Percentiles rank a stretch among this genome's conserved stretches.
These are phyloP conservation scores for Timema cristinae DNA, from an alignment of 2,888 invertebrate species.

Conservation along the genomic window DNA sequence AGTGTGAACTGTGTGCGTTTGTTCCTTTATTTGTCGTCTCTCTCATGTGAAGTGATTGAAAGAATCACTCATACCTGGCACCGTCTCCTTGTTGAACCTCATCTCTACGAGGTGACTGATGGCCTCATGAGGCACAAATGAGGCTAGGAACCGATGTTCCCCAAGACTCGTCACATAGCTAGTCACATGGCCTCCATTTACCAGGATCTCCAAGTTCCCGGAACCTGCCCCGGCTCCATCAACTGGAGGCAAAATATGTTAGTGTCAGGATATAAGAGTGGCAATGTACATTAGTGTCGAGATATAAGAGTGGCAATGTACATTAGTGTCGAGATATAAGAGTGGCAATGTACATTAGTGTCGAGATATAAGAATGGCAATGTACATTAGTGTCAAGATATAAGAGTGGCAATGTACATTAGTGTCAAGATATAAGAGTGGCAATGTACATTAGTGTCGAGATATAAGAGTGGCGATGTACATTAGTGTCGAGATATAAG, in stretches of 20 bases:
- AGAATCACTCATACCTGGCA: constrained; percentile 67
- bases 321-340: too few relatives aligned
- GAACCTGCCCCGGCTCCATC: constrained; percentile 95
- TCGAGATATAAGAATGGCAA: too few relatives aligned
- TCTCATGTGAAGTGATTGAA: too few relatives aligned
- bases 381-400: too few relatives aligned
- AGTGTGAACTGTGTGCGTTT: too few relatives aligned
- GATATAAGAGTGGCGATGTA: too few relatives aligned
- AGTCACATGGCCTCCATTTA: constrained; percentile 91
- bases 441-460: too few relatives aligned
- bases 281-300: not conserved
- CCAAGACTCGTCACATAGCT: constrained; percentile 90
- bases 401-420: too few relatives aligned
- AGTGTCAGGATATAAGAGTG: not conserved
- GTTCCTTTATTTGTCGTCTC: too few relatives aligned
- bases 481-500: too few relatives aligned
- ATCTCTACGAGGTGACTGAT: constrained; percentile 86
- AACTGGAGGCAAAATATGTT: constrained; percentile 54
- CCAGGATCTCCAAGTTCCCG: constrained; percentile 92
- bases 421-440: too few relatives aligned
- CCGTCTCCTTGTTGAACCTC: constrained; percentile 89
- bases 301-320: not conserved
- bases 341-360: too few relatives aligned
- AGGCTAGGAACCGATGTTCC: constrained; percentile 82
- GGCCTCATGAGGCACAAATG: constrained; percentile 86